Conservation (phyloP, 2,888 invertebrate genomes). For the Athrips mouffetella region DNA sequence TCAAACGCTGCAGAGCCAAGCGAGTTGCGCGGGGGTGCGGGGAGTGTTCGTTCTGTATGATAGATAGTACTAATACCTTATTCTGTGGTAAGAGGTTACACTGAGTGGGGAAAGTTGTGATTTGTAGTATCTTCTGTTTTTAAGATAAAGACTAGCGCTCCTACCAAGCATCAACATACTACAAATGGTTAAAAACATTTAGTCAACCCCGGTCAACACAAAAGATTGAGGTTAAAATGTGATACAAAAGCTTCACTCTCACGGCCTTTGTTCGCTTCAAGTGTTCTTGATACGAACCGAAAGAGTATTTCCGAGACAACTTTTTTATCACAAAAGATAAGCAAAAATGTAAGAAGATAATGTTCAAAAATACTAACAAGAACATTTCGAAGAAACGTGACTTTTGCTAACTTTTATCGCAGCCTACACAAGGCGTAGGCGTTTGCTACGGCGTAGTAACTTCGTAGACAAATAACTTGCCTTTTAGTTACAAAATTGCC, state of each 20-base stretch:
- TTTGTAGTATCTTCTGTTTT: too few species aligned
- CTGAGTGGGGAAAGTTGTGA: too few species aligned
- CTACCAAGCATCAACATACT: too few species aligned
- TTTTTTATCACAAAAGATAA: too few species aligned
- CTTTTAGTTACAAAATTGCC: neutral
- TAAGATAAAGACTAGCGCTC: too few species aligned
- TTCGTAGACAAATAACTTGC: neutral
- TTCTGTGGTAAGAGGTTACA: too few species aligned
- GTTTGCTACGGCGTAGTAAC: constrained; percentile 34
- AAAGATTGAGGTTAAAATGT: constrained; percentile 30
- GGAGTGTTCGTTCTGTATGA: too few species aligned
- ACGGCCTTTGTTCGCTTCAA: constrained; percentile 9
- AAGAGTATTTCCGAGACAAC: neutral
- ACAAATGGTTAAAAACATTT: neutral
- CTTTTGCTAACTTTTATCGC: constrained; percentile 24
- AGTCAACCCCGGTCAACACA: constrained; percentile 24
- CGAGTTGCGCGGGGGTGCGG: too few species aligned
- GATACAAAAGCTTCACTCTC: constrained; percentile 7
- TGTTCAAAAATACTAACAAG: too few species aligned
- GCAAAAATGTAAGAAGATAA: too few species aligned
- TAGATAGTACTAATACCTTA: too few species aligned
- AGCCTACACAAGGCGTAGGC: constrained; percentile 37
- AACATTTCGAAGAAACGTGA: neutral
- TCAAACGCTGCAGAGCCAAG: too few species aligned
- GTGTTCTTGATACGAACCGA: neutral